phyloP scores from a whole-genome alignment of 2,888 invertebrate species.

The Calliscelio sp. region DNA sequence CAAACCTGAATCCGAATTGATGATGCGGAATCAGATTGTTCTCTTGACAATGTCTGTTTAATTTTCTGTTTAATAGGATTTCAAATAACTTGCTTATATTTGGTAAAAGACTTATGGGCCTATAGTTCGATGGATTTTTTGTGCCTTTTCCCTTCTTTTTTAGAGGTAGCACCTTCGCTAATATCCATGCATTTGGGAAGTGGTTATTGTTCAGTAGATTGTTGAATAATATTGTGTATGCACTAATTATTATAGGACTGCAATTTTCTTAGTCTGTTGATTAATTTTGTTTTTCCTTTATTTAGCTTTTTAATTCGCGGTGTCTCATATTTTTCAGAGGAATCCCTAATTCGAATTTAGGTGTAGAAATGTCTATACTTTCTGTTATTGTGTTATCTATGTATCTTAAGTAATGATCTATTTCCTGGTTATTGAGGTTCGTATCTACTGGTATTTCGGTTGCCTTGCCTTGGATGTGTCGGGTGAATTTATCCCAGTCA shows the following conservation, averaged over 20 bases:
- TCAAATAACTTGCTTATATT: background rate
- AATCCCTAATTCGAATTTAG: conserved; percentile 1
- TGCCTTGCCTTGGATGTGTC: no score
- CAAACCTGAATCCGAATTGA: background rate
- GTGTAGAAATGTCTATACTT: background rate
- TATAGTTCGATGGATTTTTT: background rate
- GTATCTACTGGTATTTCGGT: background rate
- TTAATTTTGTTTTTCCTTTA: background rate
- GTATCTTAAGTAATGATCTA: background rate
- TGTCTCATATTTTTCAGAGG: background rate
- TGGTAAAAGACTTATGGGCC: background rate
- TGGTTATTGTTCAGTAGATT: conserved; percentile 4
- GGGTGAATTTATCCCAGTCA: no score
- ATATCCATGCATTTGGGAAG: conserved; percentile 6
- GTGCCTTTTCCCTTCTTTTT: background rate
- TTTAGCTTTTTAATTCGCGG: background rate
- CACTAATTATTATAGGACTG: background rate
- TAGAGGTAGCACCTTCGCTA: conserved; percentile 33
- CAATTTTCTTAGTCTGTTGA: conserved; percentile 11
- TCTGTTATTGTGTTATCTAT: background rate
- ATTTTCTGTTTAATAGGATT: background rate
- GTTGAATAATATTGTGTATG: conserved; percentile 2
- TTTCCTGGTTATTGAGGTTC: background rate
- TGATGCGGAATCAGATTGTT: background rate
- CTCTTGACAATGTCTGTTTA: background rate